phyloP scores from a whole-genome alignment of 2,888 invertebrate species.

The Pollenia amentaria region DNA sequence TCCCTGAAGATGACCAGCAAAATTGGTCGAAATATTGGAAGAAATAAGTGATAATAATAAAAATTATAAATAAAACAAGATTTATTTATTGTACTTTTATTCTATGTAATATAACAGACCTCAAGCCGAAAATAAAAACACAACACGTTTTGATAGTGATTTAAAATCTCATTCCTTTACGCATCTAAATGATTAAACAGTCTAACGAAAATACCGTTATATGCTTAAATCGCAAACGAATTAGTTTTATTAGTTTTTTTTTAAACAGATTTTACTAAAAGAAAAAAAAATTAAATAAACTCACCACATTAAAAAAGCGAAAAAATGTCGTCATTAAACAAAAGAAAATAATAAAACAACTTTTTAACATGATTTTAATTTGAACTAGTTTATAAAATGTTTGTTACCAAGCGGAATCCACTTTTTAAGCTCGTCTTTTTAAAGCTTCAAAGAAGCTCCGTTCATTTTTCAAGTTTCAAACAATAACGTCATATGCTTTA shows the following conservation, averaged over 20 bases:
- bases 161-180: neutral
- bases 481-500: neutral
- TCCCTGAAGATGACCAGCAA: too few species aligned
- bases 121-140: too few species aligned
- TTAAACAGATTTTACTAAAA: conserved; percentile 12
- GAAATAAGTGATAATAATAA: too few species aligned
- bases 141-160: too few species aligned
- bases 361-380: neutral
- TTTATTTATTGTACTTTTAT: too few species aligned
- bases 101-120: too few species aligned
- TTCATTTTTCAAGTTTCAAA: neutral
- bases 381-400: neutral
- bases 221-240: neutral
- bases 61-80: too few species aligned
- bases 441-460: neutral
- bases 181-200: neutral
- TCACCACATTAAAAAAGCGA: neutral
- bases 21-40: too few species aligned
- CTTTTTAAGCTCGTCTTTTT: neutral
- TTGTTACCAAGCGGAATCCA: conserved; percentile 40
- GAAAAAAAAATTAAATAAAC: neutral
- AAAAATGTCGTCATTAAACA: conserved; percentile 16
- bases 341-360: neutral
- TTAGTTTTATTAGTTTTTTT: conserved; percentile 1
- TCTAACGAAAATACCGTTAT: too few species aligned